Evolutionary conservation across 1,140 invertebrate genomes (phyloP), one percentile per base, ranked within the genome.

Genomic region (Trinorchestia longiramus): DNA sequence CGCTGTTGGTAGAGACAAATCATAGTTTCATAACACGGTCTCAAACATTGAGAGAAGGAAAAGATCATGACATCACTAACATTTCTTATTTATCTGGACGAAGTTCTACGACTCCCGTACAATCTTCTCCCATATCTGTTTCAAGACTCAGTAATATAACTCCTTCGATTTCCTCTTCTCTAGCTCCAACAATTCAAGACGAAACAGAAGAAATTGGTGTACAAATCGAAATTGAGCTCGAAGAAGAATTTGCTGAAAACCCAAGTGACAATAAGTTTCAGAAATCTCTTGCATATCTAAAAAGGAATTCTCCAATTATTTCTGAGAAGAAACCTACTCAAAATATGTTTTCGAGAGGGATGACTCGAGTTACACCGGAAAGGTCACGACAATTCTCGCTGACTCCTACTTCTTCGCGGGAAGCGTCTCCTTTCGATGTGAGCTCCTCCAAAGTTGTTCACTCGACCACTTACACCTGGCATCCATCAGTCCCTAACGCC

Each of bases 401-500:
- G 40, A 43, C 43, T 6, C 44, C 92, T 6, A n/a, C 17, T 94
- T 47, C 92, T 47, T 94, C 92, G 47, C 43, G 43, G 40, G 92
- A 15, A 94, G 92, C 41, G 36, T 90, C 88, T 90, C 88, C 88
- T 90, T 43, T 90, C 28, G 88, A 36, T 43, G 36, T 47, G 11
- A 94, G 47, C 11, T 44, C 43, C 36, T 43, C 44, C 43, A 91
- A 44, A 91, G 44, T 47, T n/a, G 44, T 45, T 40, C 44, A 45
- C 43, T 94, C 92, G 43, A 94, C 41, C 17, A 94, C 92, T 11
- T 47, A 45, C 44, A 94, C 92, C 0, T 94, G 92, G 92, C 43
- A 94, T n/a, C 92, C 92, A 47, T 94, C 92, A 45, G 43, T 90
- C 28, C 88, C 88, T 28, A 90, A 44, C 47, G 92, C 92, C 44